Base-by-base conservation (phyloP, 2,113 vertebrate species). In the human region DNA sequence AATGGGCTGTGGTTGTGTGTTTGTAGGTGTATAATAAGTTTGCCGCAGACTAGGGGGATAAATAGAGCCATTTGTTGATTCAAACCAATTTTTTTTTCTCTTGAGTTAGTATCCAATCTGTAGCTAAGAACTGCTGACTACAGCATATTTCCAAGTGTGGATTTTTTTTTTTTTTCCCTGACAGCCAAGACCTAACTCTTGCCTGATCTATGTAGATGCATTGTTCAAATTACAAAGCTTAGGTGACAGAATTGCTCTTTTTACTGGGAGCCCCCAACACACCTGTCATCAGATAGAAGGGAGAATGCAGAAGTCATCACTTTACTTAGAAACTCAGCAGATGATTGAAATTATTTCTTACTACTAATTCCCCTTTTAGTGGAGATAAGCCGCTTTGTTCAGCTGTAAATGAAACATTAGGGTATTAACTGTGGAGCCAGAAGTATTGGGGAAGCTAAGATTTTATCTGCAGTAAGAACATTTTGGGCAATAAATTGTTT, bases 341-440 rank as follows among this genome's bases (percentile, higher is more conserved):
- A 98, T 98, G 98, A 99, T 98, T 98, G 98, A 98, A 99, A 99
- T 99, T 98, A 98, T 99, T 99, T 98, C 98, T 98, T 98, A 97
- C 98, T 97, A 97, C 98, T 99, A 99, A 99, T 99, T 99, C 98
- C 97, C 97, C 98, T 98, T 99, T 99, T 98, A 99, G 98, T 98
- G 98, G 97, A 98, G 98, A 99, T 99, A 99, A 99, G 98, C 98
- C 96, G 97, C 98, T 98, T 99, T 99, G 98, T 99, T 99, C 98
- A 97, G 98, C 98, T 98, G 98, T 98, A 99, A 99, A 99, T 98
- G 98, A 99, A 99, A 98, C 99, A 98, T 99, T 98, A 98, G 98
- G 98, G 98, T 98, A 99, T 99, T 99, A 99, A 97, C 98, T 98
- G 98, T 98, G 98, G 98, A 99, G 98, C 92, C 98, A 98, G 97